phyloP scores from a whole-genome alignment of 2,888 invertebrate species.

The Leucoptera coffeella region DNA sequence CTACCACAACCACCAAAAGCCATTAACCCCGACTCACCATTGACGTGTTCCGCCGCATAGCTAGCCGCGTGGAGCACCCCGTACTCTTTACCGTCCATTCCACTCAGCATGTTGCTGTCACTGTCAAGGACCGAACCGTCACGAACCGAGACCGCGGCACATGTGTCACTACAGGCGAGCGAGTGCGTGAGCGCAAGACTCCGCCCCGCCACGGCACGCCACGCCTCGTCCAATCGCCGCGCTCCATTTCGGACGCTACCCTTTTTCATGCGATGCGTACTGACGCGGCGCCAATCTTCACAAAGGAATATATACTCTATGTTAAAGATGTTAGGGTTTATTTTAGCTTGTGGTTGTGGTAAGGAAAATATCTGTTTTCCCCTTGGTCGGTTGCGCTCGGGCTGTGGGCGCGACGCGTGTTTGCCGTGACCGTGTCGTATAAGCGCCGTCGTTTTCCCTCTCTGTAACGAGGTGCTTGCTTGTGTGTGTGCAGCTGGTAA shows the following conservation, averaged over 20 bases:
- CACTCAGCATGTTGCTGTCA: slow-evolving; percentile 30
- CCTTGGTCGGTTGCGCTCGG: slow-evolving; percentile 43
- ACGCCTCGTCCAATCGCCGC: slow-evolving; percentile 40
- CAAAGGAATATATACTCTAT: slow-evolving; percentile 12
- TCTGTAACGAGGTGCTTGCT: too few species aligned
- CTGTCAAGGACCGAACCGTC: slow-evolving; percentile 13
- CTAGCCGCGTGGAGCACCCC: slow-evolving; percentile 43
- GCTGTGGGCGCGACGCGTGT: slow-evolving; percentile 30
- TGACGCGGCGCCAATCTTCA: slow-evolving; percentile 20
- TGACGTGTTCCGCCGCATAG: slow-evolving; percentile 34
- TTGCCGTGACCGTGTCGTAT: too few species aligned
- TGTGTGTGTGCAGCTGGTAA: too few species aligned
- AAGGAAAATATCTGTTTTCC: slow-evolving; percentile 36
- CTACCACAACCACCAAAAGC: background rate
- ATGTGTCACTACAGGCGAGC: background rate
- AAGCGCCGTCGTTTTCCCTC: too few species aligned
- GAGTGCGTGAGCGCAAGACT: too few species aligned
- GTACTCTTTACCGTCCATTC: slow-evolving; percentile 48
- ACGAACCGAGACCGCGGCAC: slow-evolving; percentile 6
- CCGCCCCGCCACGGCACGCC: slow-evolving; percentile 32
- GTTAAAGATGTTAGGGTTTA: fast-evolving
- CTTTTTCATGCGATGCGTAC: slow-evolving; percentile 48
- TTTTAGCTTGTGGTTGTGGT: slow-evolving; percentile 9
- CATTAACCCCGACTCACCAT: slow-evolving; percentile 29
- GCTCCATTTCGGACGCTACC: slow-evolving; percentile 45